Evolutionary conservation across 2,113 vertebrate genomes (phyloP).

Genomic region (Trichomycterus rosablanca): DNA sequence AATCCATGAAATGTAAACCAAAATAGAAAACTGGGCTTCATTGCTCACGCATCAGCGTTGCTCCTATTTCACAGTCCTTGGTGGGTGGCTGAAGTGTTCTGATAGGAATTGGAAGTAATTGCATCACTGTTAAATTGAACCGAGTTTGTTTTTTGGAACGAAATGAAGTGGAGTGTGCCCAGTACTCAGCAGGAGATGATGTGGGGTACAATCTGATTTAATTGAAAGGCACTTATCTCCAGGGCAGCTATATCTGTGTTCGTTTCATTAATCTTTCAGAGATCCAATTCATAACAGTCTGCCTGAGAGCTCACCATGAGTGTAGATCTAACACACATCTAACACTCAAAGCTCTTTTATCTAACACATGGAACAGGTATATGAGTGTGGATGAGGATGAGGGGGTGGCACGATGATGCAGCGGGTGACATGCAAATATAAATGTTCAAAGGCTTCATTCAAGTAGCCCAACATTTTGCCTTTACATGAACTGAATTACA

Average conservation of each 20-base stretch:
- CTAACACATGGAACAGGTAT: too few species aligned
- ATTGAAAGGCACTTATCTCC: slow-evolving; percentile 59
- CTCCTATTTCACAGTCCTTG: slow-evolving; percentile 36
- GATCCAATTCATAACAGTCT: slow-evolving; percentile 52
- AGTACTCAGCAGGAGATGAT: slow-evolving; percentile 25
- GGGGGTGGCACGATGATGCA: too few species aligned
- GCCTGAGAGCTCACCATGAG: slow-evolving; percentile 20
- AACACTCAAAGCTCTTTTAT: too few species aligned
- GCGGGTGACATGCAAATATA: too few species aligned
- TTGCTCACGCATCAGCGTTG: slow-evolving; percentile 52
- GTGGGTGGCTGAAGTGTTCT: slow-evolving; percentile 47
- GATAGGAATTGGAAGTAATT: slow-evolving; percentile 39
- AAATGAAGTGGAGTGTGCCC: slow-evolving; percentile 37
- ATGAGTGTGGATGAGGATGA: too few species aligned
- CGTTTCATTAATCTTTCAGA: slow-evolving; percentile 60
- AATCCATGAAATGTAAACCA: too few species aligned
- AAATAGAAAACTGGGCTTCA: slow-evolving; percentile 29
- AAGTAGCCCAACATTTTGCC: too few species aligned
- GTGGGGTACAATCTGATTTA: slow-evolving; percentile 55
- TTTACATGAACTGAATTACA: too few species aligned
- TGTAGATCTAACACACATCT: slow-evolving; percentile 6
- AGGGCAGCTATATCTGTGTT: slow-evolving; percentile 51
- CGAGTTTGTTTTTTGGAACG: slow-evolving; percentile 38
- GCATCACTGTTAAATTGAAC: slow-evolving; percentile 35
- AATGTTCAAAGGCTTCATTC: too few species aligned